Evolutionary conservation across 2,113 vertebrate genomes (phyloP).

Genomic region (Rhinichthys klamathensis): DNA sequence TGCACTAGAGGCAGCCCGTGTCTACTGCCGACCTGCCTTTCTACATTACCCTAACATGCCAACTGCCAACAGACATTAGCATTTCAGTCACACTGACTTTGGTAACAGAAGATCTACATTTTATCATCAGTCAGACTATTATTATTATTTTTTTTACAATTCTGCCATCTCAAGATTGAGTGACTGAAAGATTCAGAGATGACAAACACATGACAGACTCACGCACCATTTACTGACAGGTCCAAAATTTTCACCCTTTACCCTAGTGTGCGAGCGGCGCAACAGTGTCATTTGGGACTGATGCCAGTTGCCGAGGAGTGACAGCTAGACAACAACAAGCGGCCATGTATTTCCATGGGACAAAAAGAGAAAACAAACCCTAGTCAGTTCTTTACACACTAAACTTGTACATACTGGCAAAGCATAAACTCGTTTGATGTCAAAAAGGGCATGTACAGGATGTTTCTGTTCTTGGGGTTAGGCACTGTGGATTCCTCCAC

Average conservation of each 20-base stretch:
- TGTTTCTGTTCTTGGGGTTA: slow-evolving; percentile 13
- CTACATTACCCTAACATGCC: slow-evolving; percentile 21
- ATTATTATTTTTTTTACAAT: neutral
- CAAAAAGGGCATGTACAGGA: neutral
- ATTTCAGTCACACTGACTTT: neutral
- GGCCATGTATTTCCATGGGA: slow-evolving; percentile 24
- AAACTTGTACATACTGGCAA: slow-evolving; percentile 12
- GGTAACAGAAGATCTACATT: neutral
- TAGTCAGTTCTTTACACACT: neutral
- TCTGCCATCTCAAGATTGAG: neutral
- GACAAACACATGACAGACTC: neutral
- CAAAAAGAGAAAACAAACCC: slow-evolving; percentile 12
- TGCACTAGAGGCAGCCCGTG: neutral
- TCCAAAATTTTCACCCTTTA: neutral
- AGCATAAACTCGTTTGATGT: slow-evolving; percentile 1
- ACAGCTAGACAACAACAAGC: neutral
- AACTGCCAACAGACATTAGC: neutral
- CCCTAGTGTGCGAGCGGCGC: neutral
- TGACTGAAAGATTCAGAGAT: neutral
- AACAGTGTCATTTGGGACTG: neutral
- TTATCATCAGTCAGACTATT: neutral
- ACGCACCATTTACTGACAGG: neutral
- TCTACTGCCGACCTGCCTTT: neutral
- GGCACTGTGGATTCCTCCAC: neutral
- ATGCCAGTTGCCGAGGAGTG: slow-evolving; percentile 15